These are phyloP conservation scores for Mobula birostris DNA, from an alignment of 2,113 vertebrate genomes.

Conservation along the genomic window DNA sequence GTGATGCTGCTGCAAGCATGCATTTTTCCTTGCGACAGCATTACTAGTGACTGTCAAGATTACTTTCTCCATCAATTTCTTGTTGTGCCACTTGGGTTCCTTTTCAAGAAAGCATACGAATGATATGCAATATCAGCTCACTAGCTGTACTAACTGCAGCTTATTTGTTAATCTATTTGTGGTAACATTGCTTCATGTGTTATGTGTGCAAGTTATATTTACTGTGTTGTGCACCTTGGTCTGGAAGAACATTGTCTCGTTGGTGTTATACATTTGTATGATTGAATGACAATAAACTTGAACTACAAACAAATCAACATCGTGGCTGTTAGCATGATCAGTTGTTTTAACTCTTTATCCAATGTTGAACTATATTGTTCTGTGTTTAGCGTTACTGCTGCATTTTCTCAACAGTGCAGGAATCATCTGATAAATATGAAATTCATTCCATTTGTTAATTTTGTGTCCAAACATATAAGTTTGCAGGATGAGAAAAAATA, in stretches of 20 bases:
- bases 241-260: too few relatives aligned
- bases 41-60: background rate
- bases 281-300: too few relatives aligned
- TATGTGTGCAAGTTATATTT: too few relatives aligned
- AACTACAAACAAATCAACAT: background rate
- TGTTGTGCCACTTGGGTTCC: background rate
- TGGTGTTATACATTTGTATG: too few relatives aligned
- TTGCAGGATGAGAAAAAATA: background rate
- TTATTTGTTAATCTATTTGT: too few relatives aligned
- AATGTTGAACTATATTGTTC: background rate
- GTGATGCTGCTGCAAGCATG: background rate
- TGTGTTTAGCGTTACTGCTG: background rate
- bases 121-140: background rate
- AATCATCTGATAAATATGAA: background rate
- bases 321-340: background rate
- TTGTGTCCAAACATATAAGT: background rate
- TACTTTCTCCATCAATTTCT: background rate
- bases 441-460: background rate
- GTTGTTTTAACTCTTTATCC: background rate
- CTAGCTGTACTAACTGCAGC: background rate
- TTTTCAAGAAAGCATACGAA: background rate
- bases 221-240: too few relatives aligned
- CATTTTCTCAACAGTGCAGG: background rate
- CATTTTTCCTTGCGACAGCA: background rate
- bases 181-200: too few relatives aligned